Evolutionary conservation across 2,113 vertebrate species (phyloP).

Genomic region (Barnardius zonarius): DNA sequence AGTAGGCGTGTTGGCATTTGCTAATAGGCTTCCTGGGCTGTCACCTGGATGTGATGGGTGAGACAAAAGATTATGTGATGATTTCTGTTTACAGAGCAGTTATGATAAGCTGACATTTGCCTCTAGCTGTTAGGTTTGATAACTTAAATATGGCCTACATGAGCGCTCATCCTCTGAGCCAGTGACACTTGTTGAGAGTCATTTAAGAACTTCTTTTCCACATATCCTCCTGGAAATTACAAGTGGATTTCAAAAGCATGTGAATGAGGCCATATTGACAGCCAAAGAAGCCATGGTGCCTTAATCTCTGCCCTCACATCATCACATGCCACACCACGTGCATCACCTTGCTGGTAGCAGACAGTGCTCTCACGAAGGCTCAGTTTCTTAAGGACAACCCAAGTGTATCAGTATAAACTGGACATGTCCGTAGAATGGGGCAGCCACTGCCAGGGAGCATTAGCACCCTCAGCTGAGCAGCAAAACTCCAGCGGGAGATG

Average conservation of each 20-base stretch:
- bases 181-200: background rate
- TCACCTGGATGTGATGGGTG: constrained; percentile 39
- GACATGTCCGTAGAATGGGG: accelerated
- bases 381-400: background rate
- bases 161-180: background rate
- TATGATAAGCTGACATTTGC: constrained; percentile 47
- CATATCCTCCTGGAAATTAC: background rate
- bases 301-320: background rate
- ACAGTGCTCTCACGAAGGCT: accelerated
- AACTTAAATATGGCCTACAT: background rate
- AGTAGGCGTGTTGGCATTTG: constrained; percentile 44
- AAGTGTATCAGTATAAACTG: background rate
- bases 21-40: constrained; percentile 38
- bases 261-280: background rate
- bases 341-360: accelerated
- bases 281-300: background rate
- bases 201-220: background rate
- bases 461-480: background rate
- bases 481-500: background rate
- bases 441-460: background rate
- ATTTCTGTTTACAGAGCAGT: constrained; percentile 51
- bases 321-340: background rate
- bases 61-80: constrained; percentile 25
- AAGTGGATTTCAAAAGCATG: background rate
- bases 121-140: constrained; percentile 43